Conservation (phyloP, 2,888 invertebrate genomes). For the Argyresthia albistria region DNA sequence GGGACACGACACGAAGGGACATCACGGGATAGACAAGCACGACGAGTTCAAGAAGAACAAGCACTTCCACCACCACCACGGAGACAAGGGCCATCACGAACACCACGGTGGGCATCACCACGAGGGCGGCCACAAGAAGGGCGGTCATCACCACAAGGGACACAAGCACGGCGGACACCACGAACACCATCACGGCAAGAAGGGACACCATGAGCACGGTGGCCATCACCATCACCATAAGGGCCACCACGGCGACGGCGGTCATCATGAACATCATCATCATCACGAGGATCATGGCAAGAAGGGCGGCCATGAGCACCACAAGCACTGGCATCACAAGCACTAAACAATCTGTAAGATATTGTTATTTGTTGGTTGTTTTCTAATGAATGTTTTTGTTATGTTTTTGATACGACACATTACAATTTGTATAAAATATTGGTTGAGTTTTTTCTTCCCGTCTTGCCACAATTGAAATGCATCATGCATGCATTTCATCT, state of each 20-base stretch:
- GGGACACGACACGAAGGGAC: slow-evolving; percentile 87
- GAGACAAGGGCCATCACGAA: slow-evolving; percentile 82
- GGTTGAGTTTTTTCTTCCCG: background rate
- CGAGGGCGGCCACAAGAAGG: slow-evolving; percentile 84
- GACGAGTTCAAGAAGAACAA: slow-evolving; percentile 90
- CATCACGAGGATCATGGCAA: slow-evolving; percentile 82
- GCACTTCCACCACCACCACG: slow-evolving; percentile 88
- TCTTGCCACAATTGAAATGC: no score
- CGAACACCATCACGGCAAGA: slow-evolving; percentile 83
- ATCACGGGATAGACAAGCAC: slow-evolving; percentile 85
- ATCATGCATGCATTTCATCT: no score
- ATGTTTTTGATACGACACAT: slow-evolving; percentile 23
- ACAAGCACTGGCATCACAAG: slow-evolving; percentile 84
- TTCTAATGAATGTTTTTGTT: slow-evolving; percentile 21
- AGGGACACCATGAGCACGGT: slow-evolving; percentile 83
- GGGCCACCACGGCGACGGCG: slow-evolving; percentile 83
- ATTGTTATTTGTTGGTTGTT: slow-evolving; percentile 36
- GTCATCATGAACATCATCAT: slow-evolving; percentile 82
- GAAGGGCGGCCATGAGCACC: slow-evolving; percentile 84
- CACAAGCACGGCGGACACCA: slow-evolving; percentile 84
- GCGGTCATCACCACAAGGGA: slow-evolving; percentile 84
- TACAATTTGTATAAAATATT: slow-evolving; percentile 8
- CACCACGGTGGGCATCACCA: slow-evolving; percentile 85
- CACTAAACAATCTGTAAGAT: slow-evolving; percentile 28
- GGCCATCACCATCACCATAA: slow-evolving; percentile 83